A percentile compares a stretch with the other conserved stretches of the same genome.
phyloP scores from a whole-genome alignment of 2,113 vertebrate species.

The Myodes glareolus region DNA sequence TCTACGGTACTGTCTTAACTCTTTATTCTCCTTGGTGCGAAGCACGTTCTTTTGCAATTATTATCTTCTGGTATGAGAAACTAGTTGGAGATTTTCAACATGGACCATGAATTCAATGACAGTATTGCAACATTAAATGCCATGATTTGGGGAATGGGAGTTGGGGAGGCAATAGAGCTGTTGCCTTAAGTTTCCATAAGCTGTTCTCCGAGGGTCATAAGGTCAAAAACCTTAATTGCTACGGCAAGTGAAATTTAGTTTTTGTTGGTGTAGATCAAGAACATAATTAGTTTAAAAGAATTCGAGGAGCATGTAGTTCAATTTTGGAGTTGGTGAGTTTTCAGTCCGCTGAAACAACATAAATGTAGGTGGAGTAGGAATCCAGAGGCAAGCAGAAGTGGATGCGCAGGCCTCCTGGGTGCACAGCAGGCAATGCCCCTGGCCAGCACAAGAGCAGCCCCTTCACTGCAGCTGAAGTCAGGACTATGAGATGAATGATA shows the following conservation, averaged over 20 bases:
- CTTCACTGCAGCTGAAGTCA: neutral
- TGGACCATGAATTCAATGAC: neutral
- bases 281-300: slow-evolving; percentile 20
- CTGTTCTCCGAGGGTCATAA: neutral
- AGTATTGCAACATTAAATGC: neutral
- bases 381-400: neutral
- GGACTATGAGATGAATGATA: neutral
- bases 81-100: neutral
- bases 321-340: neutral
- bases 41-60: neutral
- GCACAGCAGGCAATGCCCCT: neutral
- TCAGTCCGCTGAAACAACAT: neutral
- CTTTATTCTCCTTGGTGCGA: neutral
- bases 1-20: neutral
- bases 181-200: neutral
- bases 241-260: neutral
- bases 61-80: neutral
- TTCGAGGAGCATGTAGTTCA: slow-evolving; percentile 18
- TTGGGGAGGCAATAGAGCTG: neutral
- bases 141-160: neutral
- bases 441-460: neutral
- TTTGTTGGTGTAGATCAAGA: slow-evolving; percentile 10
- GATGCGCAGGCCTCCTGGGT: neutral
- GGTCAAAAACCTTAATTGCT: neutral
- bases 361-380: neutral